Conservation (phyloP, 2,888 invertebrate species). For the Ormyrus labotus region DNA sequence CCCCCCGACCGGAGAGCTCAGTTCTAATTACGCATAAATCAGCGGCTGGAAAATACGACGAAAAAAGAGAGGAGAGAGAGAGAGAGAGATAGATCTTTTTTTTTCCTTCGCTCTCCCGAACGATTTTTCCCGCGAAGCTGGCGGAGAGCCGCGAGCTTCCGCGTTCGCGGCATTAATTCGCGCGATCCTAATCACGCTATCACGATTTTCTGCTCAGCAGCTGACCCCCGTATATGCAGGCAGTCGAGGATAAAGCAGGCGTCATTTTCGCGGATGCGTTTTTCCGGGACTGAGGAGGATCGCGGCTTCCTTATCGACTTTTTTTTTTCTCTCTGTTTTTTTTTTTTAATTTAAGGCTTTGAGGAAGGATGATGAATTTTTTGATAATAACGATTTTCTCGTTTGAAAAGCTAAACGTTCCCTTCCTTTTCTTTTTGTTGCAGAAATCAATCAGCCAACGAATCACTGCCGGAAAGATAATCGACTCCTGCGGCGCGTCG, state of each 20-base stretch:
- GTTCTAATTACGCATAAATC: constrained; percentile 50
- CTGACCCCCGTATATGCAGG: no score
- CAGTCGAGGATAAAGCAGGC: constrained; percentile 26
- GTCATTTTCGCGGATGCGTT: constrained; percentile 12
- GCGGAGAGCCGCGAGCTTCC: constrained; percentile 35
- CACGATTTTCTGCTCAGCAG: no score
- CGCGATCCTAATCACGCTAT: neutral
- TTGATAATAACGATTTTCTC: neutral
- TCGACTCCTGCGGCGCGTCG: no score
- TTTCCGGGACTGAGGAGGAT: neutral
- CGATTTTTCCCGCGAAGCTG: constrained; percentile 11
- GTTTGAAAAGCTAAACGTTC: neutral
- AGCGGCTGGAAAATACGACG: constrained; percentile 9
- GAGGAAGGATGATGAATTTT: neutral
- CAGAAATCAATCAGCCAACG: constrained; percentile 56
- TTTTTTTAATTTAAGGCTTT: no score
- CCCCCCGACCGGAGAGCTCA: neutral
- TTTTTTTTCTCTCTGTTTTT: no score
- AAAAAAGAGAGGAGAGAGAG: neutral
- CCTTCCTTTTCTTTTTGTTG: constrained; percentile 44
- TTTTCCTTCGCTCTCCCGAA: constrained; percentile 31
- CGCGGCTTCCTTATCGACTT: no score
- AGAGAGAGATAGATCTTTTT: neutral
- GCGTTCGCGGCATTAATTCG: constrained; percentile 43
- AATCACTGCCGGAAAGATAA: constrained; percentile 52